Percentiles rank a stretch among this genome's conserved stretches.
Conservation (phyloP, 2,113 vertebrate species). For the Toxotes jaculatrix region DNA sequence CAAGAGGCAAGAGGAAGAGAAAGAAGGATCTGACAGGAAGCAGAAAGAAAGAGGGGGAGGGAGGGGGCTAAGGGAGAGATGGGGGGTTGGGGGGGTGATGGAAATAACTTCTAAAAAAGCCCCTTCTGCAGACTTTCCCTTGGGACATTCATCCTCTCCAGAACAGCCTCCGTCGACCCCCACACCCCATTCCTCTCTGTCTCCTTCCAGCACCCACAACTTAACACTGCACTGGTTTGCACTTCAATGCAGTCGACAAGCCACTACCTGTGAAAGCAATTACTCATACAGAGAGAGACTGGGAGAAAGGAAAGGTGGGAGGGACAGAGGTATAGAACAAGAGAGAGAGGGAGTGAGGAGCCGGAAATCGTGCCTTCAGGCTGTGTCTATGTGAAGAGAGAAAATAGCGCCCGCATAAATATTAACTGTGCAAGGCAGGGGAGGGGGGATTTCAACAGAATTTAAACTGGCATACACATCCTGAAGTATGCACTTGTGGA, state of each 20-base stretch:
- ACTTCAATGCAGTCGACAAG: conserved; percentile 76
- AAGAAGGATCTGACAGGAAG: conserved; percentile 33
- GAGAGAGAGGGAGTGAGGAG: conserved; percentile 50
- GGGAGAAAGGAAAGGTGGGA: conserved; percentile 46
- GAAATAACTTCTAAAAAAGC: conserved; percentile 54
- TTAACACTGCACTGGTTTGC: conserved; percentile 69
- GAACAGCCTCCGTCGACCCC: conserved; percentile 59
- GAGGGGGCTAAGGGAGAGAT: conserved; percentile 1
- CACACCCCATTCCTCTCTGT: conserved; percentile 65
- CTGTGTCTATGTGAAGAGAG: conserved; percentile 67
- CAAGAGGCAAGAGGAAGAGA: conserved; percentile 3
- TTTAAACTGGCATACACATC: conserved; percentile 64
- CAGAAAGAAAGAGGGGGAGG: not conserved
- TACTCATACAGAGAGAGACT: conserved; percentile 65
- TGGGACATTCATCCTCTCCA: conserved; percentile 70
- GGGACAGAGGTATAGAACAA: conserved; percentile 12
- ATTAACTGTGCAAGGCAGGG: conserved; percentile 65
- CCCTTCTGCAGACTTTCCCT: conserved; percentile 59
- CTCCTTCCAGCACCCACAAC: conserved; percentile 69
- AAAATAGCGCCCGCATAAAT: conserved; percentile 75
- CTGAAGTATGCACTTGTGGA: conserved; percentile 70
- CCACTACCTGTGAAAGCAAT: conserved; percentile 80
- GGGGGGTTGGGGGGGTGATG: not conserved
- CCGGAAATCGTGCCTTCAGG: conserved; percentile 75
- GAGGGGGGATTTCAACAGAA: conserved; percentile 62